A percentile compares a stretch with the other conserved stretches of the same genome.
These are phyloP conservation scores for Myrmecophaga tridactyla DNA, from an alignment of 2,113 vertebrate species.

Conservation along the genomic window DNA sequence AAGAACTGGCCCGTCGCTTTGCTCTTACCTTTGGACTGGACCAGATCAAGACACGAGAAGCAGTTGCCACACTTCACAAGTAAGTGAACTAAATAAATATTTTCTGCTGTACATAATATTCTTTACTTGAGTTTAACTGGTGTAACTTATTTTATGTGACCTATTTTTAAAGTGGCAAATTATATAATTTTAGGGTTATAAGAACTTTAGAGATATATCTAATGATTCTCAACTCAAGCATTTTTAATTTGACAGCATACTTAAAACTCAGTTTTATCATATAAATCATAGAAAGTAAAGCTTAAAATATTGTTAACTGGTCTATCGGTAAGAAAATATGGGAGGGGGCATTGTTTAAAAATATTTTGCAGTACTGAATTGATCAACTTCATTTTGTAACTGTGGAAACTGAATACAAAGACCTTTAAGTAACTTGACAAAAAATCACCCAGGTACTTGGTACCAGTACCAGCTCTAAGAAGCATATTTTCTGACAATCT, in stretches of 20 bases:
- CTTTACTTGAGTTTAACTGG: constrained; percentile 23
- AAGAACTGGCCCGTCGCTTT: constrained; percentile 96
- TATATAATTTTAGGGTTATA: constrained; percentile 18
- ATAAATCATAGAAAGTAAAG: constrained; percentile 10
- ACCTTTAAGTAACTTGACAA: background rate
- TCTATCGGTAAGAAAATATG: constrained; percentile 1
- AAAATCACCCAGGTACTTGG: background rate
- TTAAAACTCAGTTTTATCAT: background rate
- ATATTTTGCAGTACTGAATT: background rate
- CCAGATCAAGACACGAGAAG: constrained; percentile 99
- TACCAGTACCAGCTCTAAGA: background rate
- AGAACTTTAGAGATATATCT: background rate
- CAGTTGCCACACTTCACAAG: constrained; percentile 99
- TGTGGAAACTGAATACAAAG: constrained; percentile 1
- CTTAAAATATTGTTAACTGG: background rate
- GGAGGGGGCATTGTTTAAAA: background rate
- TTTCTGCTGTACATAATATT: background rate
- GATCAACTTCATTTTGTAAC: background rate
- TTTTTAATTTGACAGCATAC: constrained; percentile 3
- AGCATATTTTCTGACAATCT: background rate
- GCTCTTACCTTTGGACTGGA: constrained; percentile 98
- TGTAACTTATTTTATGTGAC: background rate
- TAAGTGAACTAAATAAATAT: constrained; percentile 81
- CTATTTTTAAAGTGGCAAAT: constrained; percentile 43
- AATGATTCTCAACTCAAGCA: background rate